Evolutionary conservation across 1,140 invertebrate genomes (phyloP).

Genomic region (Drosophila orena): DNA sequence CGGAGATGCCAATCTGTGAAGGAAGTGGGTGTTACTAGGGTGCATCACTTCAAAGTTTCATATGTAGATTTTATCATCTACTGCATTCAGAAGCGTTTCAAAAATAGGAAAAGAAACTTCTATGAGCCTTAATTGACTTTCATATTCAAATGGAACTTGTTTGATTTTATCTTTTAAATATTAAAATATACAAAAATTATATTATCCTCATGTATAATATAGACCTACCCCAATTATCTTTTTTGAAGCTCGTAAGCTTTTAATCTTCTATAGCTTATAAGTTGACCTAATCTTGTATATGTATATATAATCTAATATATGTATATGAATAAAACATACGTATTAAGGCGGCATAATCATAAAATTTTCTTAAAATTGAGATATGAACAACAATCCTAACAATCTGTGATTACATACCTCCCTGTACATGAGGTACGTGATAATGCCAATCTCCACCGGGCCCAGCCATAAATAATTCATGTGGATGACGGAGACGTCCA

Average conservation of each 20-base stretch:
- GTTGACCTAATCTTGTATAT: too few species aligned
- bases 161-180: too few species aligned
- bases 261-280: not conserved
- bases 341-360: too few species aligned
- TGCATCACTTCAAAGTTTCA: not conserved
- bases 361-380: too few species aligned
- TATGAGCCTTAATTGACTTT: too few species aligned
- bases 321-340: too few species aligned
- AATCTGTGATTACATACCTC: slow-evolving; percentile 77
- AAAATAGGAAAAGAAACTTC: not conserved
- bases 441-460: slow-evolving; percentile 91
- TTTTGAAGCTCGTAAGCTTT: not conserved
- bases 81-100: too few species aligned
- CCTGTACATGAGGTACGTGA: slow-evolving; percentile 91
- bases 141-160: too few species aligned
- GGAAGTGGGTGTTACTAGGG: not conserved
- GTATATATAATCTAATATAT: too few species aligned
- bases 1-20: slow-evolving; percentile 88
- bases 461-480: slow-evolving; percentile 93
- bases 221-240: not conserved
- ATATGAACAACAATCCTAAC: not conserved
- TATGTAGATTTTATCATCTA: too few species aligned
- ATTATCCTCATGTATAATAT: not conserved
- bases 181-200: not conserved
- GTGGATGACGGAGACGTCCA: slow-evolving; percentile 89